A percentile compares a stretch with the other conserved stretches of the same genome.
Evolutionary conservation across 2,888 invertebrate genomes (phyloP).

Genomic region (Hymenopus coronatus): DNA sequence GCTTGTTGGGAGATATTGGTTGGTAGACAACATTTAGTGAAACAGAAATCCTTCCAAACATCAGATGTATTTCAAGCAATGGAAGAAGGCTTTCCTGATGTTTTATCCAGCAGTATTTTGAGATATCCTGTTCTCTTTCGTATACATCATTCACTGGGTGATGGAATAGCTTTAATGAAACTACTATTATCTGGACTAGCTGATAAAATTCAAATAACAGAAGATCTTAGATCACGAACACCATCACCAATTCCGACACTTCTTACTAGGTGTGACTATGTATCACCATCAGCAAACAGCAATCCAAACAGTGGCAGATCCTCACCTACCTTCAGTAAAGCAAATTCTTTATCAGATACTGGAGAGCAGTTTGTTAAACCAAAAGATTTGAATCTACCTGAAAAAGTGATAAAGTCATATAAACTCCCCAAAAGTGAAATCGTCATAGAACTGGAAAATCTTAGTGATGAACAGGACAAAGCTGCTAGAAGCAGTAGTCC

Average conservation of each 20-base stretch:
- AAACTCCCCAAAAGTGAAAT: background rate
- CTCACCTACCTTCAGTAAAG: background rate
- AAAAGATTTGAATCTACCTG: background rate
- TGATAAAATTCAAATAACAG: conserved; percentile 38
- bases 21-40: conserved; percentile 38
- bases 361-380: background rate
- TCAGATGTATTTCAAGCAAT: conserved; percentile 17
- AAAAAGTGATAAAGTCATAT: background rate
- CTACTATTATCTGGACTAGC: conserved; percentile 51
- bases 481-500: background rate
- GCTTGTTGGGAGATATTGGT: conserved; percentile 55
- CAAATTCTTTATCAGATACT: background rate
- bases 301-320: background rate
- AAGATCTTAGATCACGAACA: background rate
- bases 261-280: background rate
- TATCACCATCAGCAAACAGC: background rate
- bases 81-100: conserved; percentile 17
- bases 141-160: conserved; percentile 56
- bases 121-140: conserved; percentile 52
- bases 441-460: background rate
- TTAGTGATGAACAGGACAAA: background rate
- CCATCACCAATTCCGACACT: background rate
- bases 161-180: conserved; percentile 53
- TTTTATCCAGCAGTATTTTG: conserved; percentile 35
- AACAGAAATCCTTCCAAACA: background rate